These are phyloP conservation scores for Pandemis heparana DNA, from an alignment of 2,888 invertebrate genomes.

Conservation along the genomic window DNA sequence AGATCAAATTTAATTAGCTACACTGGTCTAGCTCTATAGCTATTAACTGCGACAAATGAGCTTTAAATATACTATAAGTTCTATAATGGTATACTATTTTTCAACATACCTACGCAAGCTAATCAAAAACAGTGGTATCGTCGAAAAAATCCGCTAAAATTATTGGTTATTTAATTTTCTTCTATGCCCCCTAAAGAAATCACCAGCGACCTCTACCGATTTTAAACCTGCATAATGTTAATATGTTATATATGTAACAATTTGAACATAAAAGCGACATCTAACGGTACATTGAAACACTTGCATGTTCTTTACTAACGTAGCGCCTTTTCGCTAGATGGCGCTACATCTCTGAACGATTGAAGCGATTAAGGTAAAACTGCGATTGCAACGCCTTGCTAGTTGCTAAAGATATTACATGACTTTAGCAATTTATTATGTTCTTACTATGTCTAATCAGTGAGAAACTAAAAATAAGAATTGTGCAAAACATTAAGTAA, in stretches of 20 bases:
- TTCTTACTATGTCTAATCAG: constrained; percentile 12
- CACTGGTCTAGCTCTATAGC: too few species aligned
- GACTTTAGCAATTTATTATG: not conserved
- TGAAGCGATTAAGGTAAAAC: not conserved
- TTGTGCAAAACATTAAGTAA: constrained; percentile 38
- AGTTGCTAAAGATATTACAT: constrained; percentile 6
- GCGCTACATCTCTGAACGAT: constrained; percentile 46
- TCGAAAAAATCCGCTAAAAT: too few species aligned
- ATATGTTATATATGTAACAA: not conserved
- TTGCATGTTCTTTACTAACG: constrained; percentile 9
- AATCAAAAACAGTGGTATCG: too few species aligned
- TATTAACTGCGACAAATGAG: too few species aligned
- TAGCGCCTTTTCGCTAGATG: constrained; percentile 51
- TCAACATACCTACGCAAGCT: too few species aligned
- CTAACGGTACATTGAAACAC: constrained; percentile 46
- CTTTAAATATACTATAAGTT: too few species aligned
- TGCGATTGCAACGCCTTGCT: constrained; percentile 2
- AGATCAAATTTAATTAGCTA: too few species aligned
- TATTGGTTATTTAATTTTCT: too few species aligned
- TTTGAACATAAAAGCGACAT: constrained; percentile 50
- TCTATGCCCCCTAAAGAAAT: not conserved
- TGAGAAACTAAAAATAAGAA: constrained; percentile 16
- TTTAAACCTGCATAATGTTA: not conserved
- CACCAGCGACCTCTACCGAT: not conserved
- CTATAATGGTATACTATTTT: too few species aligned